Percentiles rank a stretch among this genome's conserved stretches.
These are phyloP conservation scores for Bos javanicus DNA, from an alignment of 2,113 vertebrate genomes.

Conservation along the genomic window DNA sequence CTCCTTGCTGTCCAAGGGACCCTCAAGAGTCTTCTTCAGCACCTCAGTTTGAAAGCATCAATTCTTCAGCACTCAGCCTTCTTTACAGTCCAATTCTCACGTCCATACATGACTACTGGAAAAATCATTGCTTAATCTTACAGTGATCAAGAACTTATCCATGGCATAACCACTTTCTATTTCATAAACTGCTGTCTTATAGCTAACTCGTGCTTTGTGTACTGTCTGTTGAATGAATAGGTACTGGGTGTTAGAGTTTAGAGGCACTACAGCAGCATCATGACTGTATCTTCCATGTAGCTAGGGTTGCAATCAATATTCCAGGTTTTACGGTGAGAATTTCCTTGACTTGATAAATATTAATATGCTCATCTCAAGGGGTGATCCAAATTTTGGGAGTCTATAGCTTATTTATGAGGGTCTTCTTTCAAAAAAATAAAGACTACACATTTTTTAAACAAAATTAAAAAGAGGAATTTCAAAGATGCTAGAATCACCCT, in stretches of 20 bases:
- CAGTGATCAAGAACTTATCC: not conserved
- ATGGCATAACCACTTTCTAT: too few relatives aligned
- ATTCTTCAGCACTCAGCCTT: not conserved
- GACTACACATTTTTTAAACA: not conserved
- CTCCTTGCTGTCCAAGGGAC: not conserved
- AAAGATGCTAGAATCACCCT: not conserved
- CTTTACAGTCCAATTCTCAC: not conserved
- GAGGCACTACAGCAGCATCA: not conserved
- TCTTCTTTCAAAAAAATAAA: not conserved
- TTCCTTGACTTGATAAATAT: not conserved
- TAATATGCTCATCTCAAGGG: not conserved
- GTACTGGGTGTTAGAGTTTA: not conserved
- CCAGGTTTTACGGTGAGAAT: not conserved
- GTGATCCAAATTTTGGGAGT: not conserved
- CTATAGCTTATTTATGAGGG: not conserved
- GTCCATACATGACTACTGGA: not conserved
- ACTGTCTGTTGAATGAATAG: not conserved
- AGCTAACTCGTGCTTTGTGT: fast-evolving
- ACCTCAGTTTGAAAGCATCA: not conserved
- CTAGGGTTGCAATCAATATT: not conserved
- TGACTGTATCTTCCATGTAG: not conserved
- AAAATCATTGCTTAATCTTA: not conserved
- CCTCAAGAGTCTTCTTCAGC: not conserved
- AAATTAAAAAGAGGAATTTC: not conserved
- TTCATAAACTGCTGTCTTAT: not conserved